Percentiles rank a stretch among this genome's conserved stretches.
Conservation (phyloP, 1,140 invertebrate species). For the Galleria mellonella region DNA sequence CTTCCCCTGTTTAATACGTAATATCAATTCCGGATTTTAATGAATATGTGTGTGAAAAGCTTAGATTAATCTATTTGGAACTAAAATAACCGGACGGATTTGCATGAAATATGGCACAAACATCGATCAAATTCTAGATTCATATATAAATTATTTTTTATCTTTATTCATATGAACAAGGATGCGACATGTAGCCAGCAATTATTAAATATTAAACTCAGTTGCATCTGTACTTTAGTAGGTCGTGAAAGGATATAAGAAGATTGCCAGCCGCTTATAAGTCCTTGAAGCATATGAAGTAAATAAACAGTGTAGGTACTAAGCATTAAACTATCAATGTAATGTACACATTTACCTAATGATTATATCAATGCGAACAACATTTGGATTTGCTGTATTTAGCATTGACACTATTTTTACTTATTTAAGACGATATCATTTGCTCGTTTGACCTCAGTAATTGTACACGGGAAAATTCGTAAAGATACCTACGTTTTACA, state of each 20-base stretch:
- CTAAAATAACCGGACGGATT: too few relatives aligned
- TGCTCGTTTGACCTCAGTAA: not conserved
- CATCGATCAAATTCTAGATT: too few relatives aligned
- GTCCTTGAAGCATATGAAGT: slow-evolving; percentile 25
- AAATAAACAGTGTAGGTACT: not conserved
- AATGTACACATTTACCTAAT: not conserved
- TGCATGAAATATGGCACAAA: too few relatives aligned
- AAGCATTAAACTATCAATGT: too few relatives aligned
- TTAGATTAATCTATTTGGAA: too few relatives aligned
- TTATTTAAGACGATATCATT: not conserved
- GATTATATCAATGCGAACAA: slow-evolving; percentile 2
- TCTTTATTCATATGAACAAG: too few relatives aligned
- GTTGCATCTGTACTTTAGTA: slow-evolving; percentile 8
- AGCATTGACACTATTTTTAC: slow-evolving; percentile 13
- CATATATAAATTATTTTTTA: too few relatives aligned
- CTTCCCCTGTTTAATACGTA: too few relatives aligned
- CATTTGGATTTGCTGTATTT: slow-evolving; percentile 2
- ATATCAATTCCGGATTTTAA: too few relatives aligned
- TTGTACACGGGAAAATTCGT: slow-evolving; percentile 13
- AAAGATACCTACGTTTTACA: slow-evolving; percentile 8
- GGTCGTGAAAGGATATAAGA: slow-evolving; percentile 53
- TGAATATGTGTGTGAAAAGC: too few relatives aligned
- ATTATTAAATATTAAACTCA: too few relatives aligned
- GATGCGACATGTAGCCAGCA: too few relatives aligned
- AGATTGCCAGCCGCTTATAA: slow-evolving; percentile 26